Evolutionary conservation across 2,797 vertebrate species (phyloP).

Genomic region (Cercopithecus diana): DNA sequence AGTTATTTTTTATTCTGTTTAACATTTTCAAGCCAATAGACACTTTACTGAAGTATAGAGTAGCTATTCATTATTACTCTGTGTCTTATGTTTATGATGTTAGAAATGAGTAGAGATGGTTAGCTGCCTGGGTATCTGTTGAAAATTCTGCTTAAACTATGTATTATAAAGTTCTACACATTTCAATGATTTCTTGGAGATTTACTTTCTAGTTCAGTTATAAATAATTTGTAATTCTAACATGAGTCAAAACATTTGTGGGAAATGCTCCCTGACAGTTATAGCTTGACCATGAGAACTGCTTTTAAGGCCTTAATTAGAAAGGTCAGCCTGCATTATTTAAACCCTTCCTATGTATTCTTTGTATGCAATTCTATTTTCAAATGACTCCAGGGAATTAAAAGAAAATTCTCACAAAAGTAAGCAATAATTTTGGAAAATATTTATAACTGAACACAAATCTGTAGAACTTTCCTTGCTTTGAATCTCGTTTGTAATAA

Average conservation of each 20-base stretch:
- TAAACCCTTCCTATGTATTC: neutral
- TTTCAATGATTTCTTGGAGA: neutral
- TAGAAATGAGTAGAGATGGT: slow-evolving; percentile 18
- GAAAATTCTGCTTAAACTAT: slow-evolving; percentile 28
- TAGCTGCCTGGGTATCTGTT: neutral
- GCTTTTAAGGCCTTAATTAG: slow-evolving; percentile 4
- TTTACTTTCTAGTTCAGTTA: slow-evolving; percentile 15
- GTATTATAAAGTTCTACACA: neutral
- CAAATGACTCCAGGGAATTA: neutral
- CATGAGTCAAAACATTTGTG: slow-evolving; percentile 17
- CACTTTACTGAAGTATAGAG: neutral
- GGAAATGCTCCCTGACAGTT: neutral
- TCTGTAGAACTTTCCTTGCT: neutral
- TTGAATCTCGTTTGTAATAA: neutral
- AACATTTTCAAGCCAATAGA: slow-evolving; percentile 6
- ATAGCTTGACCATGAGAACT: neutral
- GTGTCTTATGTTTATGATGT: neutral
- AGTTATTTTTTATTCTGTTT: slow-evolving; percentile 9
- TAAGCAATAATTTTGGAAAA: neutral
- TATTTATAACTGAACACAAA: neutral
- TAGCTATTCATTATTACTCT: neutral
- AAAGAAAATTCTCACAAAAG: neutral
- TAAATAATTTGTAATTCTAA: neutral
- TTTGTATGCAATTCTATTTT: slow-evolving; percentile 12
- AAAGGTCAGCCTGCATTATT: neutral